Conservation (phyloP, 2,113 vertebrate species). For the Pseudois nayaur region DNA sequence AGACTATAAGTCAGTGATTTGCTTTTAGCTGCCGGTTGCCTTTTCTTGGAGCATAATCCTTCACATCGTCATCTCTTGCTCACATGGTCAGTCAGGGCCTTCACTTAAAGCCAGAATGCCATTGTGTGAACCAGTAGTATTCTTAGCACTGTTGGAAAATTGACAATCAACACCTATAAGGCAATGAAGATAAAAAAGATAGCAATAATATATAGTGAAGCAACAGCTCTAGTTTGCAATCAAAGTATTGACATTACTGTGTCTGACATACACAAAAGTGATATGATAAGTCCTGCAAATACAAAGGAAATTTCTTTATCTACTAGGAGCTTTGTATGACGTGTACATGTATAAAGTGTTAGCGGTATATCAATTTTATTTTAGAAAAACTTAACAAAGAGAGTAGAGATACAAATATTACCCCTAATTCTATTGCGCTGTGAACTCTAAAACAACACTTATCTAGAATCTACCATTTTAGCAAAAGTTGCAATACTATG, state of each 20-base stretch:
- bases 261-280: not conserved
- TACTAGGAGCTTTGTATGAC: not conserved
- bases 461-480: not conserved
- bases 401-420: not conserved
- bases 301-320: not conserved
- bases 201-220: not conserved
- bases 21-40: not conserved
- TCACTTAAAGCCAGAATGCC: not conserved
- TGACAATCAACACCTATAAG: not conserved
- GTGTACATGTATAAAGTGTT: not conserved
- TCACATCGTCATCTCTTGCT: slow-evolving; percentile 15
- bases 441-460: not conserved
- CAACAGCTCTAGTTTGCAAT: not conserved
- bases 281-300: not conserved
- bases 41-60: not conserved
- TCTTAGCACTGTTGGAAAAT: slow-evolving; percentile 17
- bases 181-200: slow-evolving; percentile 4
- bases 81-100: not conserved
- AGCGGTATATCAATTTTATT: not conserved
- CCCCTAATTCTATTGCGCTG: not conserved
- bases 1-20: slow-evolving; percentile 2
- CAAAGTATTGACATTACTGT: not conserved
- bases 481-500: not conserved
- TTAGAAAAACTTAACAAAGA: not conserved
- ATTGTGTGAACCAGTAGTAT: not conserved